Evolutionary conservation across 2,888 invertebrate species (phyloP).

Genomic region (Pterostichus niger): DNA sequence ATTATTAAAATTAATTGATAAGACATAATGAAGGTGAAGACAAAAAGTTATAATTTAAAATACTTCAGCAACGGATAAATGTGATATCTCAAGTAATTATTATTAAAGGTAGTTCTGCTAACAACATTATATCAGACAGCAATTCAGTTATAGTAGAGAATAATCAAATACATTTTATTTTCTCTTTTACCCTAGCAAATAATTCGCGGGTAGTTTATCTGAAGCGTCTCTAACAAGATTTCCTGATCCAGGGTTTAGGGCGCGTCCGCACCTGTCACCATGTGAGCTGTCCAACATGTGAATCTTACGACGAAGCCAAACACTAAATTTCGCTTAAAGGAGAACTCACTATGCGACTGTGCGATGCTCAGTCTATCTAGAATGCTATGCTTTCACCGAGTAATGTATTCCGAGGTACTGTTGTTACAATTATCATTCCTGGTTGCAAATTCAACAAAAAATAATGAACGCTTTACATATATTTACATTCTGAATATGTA

Average conservation of each 20-base stretch:
- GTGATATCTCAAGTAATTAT: too few relatives aligned
- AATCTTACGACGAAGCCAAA: conserved; percentile 17
- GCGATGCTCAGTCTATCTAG: conserved; percentile 6
- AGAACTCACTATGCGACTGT: conserved; percentile 6
- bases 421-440: conserved; percentile 66
- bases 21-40: too few relatives aligned
- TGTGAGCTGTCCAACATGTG: not conserved
- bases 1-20: too few relatives aligned
- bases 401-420: conserved; percentile 54
- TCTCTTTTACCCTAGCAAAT: not conserved
- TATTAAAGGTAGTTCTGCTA: too few relatives aligned
- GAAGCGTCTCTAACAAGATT: conserved; percentile 2
- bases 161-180: not conserved
- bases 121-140: too few relatives aligned
- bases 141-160: not conserved
- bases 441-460: conserved; percentile 71
- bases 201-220: not conserved
- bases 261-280: conserved; percentile 13
- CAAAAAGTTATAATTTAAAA: too few relatives aligned
- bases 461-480: conserved; percentile 75
- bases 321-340: conserved; percentile 56
- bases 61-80: too few relatives aligned
- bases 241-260: not conserved
- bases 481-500: conserved; percentile 75
- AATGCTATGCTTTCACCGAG: conserved; percentile 12